Base-by-base conservation (phyloP, 2,888 invertebrate genomes). In the Ormyrus thymus region DNA sequence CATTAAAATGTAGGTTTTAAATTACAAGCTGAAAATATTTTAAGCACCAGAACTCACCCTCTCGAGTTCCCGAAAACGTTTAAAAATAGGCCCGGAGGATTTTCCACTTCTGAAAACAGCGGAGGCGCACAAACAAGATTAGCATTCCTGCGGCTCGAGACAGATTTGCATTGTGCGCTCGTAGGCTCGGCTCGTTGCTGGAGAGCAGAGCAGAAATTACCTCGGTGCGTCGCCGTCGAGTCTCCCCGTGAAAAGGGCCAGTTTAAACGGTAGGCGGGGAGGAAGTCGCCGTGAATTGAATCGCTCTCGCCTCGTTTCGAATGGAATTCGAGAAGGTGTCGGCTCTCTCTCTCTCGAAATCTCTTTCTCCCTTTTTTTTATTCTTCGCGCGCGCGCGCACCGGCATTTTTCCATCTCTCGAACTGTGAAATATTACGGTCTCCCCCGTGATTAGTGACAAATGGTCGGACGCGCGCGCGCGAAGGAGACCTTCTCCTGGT, bases 401-500 rank as follows among this genome's bases (percentile, higher is more conserved):
- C 7, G 64, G 62, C 62, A 45, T 53, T 73, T 55, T 76, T 81
- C 69, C 69, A 58, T 80, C 69, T 80, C 80, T 79, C 78, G 72
- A 76, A 59, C 70, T 78, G 80, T 83, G 82, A 84, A 83, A 84
- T 84, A 84, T 84, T 83, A 84, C 81, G 76, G 83, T 77, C 29
- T 81, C 79, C 76, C 61, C 56, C 73, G 80, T 81, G 80, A 82
- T 83, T 83, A 82, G 81, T 84, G 84, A 84, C 83, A 83, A 84
- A 84, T 83, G 82, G 80, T 81, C 15, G 46, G 64, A 43, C 48
- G 68, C 50, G 29, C 72, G 62, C 58, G 15, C 58, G 15, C 11
- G 11, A 59, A 62, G 0, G 70, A 74, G 51, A 65, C 73, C 53
- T 68, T 70, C 43, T 15, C 46, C 7, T 65, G 29, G 29, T 29